Percentiles rank a stretch among this genome's conserved stretches.
phyloP scores from a whole-genome alignment of 2,888 invertebrate species.

The Chymomyza fuscimana region DNA sequence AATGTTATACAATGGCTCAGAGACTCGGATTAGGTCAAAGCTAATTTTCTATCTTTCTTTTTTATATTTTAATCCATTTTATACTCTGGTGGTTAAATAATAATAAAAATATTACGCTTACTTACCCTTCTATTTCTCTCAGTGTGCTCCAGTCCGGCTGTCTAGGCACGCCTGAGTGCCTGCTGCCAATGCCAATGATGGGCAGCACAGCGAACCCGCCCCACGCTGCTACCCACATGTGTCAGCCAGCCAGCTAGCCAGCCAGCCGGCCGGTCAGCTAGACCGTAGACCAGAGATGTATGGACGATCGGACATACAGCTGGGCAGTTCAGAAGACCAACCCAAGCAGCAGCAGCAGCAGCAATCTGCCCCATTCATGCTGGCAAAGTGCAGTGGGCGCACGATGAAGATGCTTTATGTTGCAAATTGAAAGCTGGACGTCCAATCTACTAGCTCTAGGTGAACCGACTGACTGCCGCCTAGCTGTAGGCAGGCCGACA shows the following conservation, averaged over 20 bases:
- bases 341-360: neutral
- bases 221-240: conserved; percentile 15
- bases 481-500: conserved; percentile 56
- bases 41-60: too few species aligned
- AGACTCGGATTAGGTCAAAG: too few species aligned
- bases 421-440: conserved; percentile 76
- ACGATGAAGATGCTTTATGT: conserved; percentile 76
- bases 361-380: conserved; percentile 64
- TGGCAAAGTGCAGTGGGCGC: conserved; percentile 43
- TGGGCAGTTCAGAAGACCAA: neutral
- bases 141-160: conserved; percentile 20
- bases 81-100: too few species aligned
- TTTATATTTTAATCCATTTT: too few species aligned
- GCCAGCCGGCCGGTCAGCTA: neutral
- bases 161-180: conserved; percentile 69
- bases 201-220: conserved; percentile 8
- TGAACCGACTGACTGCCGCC: conserved; percentile 33
- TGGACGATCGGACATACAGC: neutral
- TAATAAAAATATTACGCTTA: neutral
- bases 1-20: too few species aligned
- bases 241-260: neutral
- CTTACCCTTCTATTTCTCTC: neutral
- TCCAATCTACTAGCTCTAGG: conserved; percentile 59
- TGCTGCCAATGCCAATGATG: conserved; percentile 45
- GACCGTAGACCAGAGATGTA: neutral